Percentiles rank a stretch among this genome's conserved stretches.
Conservation (phyloP, 2,888 invertebrate species). For the Nipponacmea schrenckii region DNA sequence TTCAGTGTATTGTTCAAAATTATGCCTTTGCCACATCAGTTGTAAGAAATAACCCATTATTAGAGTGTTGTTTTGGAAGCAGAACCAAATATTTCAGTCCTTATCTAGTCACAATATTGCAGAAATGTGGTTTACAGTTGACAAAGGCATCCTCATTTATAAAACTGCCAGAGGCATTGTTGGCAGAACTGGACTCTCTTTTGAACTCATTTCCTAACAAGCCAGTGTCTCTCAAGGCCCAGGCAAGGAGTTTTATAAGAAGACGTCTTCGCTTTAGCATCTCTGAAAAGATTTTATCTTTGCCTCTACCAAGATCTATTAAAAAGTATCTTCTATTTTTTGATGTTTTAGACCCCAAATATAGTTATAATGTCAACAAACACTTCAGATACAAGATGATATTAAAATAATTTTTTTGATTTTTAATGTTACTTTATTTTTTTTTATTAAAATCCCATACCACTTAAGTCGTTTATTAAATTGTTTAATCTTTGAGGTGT, state of each 20-base stretch:
- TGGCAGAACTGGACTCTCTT: neutral
- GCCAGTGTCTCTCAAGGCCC: neutral
- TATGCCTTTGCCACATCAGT: neutral
- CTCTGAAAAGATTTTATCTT: neutral
- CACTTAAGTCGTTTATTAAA: no score
- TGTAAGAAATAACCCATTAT: neutral
- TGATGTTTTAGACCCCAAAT: neutral
- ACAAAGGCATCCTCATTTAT: neutral
- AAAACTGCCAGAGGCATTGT: neutral
- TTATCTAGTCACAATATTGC: neutral
- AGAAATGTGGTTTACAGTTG: neutral
- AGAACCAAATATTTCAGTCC: neutral
- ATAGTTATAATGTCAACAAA: slow-evolving; percentile 6
- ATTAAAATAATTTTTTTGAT: neutral
- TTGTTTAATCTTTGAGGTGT: no score
- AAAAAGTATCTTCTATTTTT: neutral
- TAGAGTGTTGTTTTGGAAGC: neutral
- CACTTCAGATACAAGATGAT: neutral
- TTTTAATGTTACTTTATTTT: no score
- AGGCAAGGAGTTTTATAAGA: neutral
- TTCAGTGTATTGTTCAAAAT: neutral
- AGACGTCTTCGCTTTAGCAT: neutral
- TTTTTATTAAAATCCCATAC: no score
- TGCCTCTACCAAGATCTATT: neutral
- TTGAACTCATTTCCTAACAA: neutral